These are phyloP conservation scores for Pissodes strobi DNA, from an alignment of 1,140 invertebrate genomes.

Conservation along the genomic window DNA sequence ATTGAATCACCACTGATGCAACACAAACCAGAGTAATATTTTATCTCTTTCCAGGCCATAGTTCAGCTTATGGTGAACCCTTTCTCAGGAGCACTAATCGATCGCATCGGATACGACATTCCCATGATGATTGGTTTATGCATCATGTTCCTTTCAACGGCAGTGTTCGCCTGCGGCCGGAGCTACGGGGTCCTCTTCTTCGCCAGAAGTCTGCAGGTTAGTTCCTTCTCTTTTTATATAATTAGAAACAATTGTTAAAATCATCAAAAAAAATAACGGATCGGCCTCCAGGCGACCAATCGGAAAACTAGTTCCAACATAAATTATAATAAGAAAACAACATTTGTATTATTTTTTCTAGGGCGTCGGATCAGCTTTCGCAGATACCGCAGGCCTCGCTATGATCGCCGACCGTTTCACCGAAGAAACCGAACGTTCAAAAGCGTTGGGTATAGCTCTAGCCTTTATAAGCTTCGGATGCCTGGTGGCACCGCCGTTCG, in stretches of 20 bases:
- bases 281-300: too few relatives aligned
- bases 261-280: too few relatives aligned
- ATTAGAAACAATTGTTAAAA: too few relatives aligned
- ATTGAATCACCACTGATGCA: background rate
- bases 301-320: too few relatives aligned
- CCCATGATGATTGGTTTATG: conserved; percentile 98
- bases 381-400: conserved; percentile 95
- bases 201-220: conserved; percentile 87
- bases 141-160: conserved; percentile 98
- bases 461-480: conserved; percentile 99
- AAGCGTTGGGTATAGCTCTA: conserved; percentile 95
- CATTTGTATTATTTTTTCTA: conserved; percentile 15
- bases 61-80: conserved; percentile 98
- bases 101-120: conserved; percentile 97
- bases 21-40: background rate
- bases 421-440: conserved; percentile 91
- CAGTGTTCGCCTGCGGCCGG: conserved; percentile 96
- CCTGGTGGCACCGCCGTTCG: conserved; percentile 98
- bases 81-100: conserved; percentile 96
- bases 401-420: conserved; percentile 99
- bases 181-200: conserved; percentile 97
- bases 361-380: conserved; percentile 98
- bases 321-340: background rate
- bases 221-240: too few relatives aligned
- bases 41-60: conserved; percentile 78